Evolutionary conservation across 2,888 invertebrate species (phyloP).

Genomic region (Abrostola triplasia): DNA sequence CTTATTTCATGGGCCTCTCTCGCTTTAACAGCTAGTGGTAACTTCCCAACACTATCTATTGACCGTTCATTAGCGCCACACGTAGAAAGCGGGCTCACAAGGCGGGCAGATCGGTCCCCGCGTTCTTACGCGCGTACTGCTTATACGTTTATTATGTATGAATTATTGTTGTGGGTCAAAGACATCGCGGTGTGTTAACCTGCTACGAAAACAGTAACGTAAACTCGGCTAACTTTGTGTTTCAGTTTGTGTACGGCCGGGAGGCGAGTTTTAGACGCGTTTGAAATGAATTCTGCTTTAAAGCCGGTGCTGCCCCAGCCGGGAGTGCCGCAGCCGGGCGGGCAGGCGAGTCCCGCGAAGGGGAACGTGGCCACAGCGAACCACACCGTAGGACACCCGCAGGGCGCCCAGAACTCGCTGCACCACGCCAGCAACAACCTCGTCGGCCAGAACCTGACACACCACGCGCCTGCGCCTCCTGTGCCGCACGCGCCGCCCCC

Average conservation of each 20-base stretch:
- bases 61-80: conserved; percentile 61
- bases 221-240: conserved; percentile 75
- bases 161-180: conserved; percentile 87
- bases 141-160: conserved; percentile 79
- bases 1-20: conserved; percentile 78
- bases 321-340: conserved; percentile 82
- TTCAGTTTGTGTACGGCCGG: conserved; percentile 73
- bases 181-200: conserved; percentile 78
- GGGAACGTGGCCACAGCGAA: conserved; percentile 81
- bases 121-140: conserved; percentile 80
- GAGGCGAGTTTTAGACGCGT: conserved; percentile 63
- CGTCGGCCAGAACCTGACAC: conserved; percentile 80
- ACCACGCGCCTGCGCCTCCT: conserved; percentile 72
- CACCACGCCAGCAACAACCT: conserved; percentile 74
- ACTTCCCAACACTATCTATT: conserved; percentile 68
- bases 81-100: conserved; percentile 68
- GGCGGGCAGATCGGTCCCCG: conserved; percentile 69
- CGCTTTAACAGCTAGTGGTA: conserved; percentile 76
- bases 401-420: conserved; percentile 79
- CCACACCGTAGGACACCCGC: conserved; percentile 80
- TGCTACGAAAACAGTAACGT: conserved; percentile 72
- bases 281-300: conserved; percentile 89
- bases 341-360: conserved; percentile 82
- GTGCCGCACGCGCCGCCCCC: conserved; percentile 80
- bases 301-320: conserved; percentile 88